phyloP scores from a whole-genome alignment of 2,797 vertebrate genomes.

The Atherinosoma microstoma region DNA sequence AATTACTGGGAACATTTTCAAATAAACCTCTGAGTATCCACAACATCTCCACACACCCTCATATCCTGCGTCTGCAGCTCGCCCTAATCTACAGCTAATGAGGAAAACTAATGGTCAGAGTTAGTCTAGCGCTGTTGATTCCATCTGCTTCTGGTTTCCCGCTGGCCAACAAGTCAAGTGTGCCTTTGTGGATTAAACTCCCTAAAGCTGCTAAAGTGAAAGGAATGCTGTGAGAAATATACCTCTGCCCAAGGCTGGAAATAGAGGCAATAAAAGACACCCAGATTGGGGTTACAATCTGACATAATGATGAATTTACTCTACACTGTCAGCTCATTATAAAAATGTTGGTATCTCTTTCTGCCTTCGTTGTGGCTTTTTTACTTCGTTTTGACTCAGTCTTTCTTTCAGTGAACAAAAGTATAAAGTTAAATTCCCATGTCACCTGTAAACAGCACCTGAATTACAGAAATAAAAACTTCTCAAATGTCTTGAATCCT shows the following conservation, averaged over 20 bases:
- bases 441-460: slow-evolving; percentile 9
- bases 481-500: slow-evolving; percentile 6
- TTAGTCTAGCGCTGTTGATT: slow-evolving; percentile 37
- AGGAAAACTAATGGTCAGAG: slow-evolving; percentile 46
- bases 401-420: slow-evolving; percentile 1
- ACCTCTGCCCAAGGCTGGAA: slow-evolving; percentile 1
- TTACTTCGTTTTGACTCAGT: neutral
- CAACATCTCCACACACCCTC: slow-evolving; percentile 11
- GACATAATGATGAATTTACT: neutral
- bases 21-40: slow-evolving; percentile 9
- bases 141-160: slow-evolving; percentile 33
- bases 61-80: slow-evolving; percentile 24
- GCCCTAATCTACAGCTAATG: slow-evolving; percentile 52
- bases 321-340: slow-evolving; percentile 15
- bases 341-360: neutral
- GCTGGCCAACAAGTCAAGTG: slow-evolving; percentile 48
- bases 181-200: slow-evolving; percentile 58
- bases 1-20: neutral
- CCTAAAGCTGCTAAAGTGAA: slow-evolving; percentile 34
- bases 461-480: slow-evolving; percentile 16
- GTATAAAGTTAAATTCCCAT: slow-evolving; percentile 14
- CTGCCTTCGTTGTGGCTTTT: neutral
- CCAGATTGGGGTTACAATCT: neutral
- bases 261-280: slow-evolving; percentile 6
- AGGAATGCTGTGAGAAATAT: slow-evolving; percentile 51